phyloP scores from a whole-genome alignment of 2,113 vertebrate species.

The Odontesthes bonariensis region DNA sequence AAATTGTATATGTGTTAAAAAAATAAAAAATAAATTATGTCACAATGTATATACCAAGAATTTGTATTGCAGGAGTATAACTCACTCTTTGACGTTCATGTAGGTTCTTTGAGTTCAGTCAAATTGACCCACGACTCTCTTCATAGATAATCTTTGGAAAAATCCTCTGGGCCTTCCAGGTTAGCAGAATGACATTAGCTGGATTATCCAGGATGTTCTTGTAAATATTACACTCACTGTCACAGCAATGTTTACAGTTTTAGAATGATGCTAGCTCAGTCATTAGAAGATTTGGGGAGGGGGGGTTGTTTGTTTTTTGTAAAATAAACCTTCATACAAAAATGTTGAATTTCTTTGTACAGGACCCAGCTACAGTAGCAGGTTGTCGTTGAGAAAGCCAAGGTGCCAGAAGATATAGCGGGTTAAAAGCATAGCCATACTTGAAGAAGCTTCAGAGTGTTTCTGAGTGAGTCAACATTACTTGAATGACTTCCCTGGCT shows the following conservation, averaged over 20 bases:
- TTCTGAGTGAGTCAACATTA: slow-evolving; percentile 93
- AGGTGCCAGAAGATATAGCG: slow-evolving; percentile 85
- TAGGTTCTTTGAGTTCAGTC: slow-evolving; percentile 63
- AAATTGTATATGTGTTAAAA: slow-evolving; percentile 80
- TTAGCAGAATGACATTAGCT: slow-evolving; percentile 47
- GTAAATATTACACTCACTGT: slow-evolving; percentile 68
- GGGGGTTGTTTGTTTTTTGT: slow-evolving; percentile 63
- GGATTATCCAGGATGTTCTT: slow-evolving; percentile 65
- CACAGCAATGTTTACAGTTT: slow-evolving; percentile 63
- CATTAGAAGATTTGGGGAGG: slow-evolving; percentile 66
- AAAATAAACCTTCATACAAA: slow-evolving; percentile 61
- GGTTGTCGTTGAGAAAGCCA: slow-evolving; percentile 78
- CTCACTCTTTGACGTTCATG: slow-evolving; percentile 65
- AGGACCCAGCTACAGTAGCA: slow-evolving; percentile 90
- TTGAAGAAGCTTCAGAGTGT: slow-evolving; percentile 91
- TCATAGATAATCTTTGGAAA: slow-evolving; percentile 32
- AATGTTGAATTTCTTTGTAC: slow-evolving; percentile 85
- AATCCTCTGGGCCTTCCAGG: slow-evolving; percentile 30
- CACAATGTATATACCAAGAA: slow-evolving; percentile 79
- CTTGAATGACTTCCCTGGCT: slow-evolving; percentile 96
- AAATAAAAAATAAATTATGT: slow-evolving; percentile 76
- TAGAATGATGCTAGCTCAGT: slow-evolving; percentile 82
- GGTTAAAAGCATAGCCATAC: slow-evolving; percentile 95
- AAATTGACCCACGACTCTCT: slow-evolving; percentile 54
- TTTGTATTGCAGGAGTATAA: slow-evolving; percentile 74